These are phyloP conservation scores for Silurus lanzhouensis DNA, from an alignment of 2,797 vertebrate species.

Conservation along the genomic window DNA sequence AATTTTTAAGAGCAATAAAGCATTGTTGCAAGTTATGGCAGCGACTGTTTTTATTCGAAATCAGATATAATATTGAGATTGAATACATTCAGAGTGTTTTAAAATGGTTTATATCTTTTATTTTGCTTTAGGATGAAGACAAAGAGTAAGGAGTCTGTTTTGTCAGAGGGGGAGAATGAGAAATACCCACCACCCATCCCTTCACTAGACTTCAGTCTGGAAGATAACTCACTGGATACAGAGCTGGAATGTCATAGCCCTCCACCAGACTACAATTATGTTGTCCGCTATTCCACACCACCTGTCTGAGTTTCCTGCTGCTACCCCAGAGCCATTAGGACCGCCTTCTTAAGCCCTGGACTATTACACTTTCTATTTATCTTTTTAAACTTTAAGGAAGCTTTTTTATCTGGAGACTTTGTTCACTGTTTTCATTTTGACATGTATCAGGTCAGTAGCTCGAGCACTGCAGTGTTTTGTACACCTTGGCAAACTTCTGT, in stretches of 20 bases:
- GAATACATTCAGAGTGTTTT: background rate
- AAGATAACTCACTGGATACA: constrained; percentile 83
- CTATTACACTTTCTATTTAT: constrained; percentile 45
- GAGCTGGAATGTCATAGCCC: constrained; percentile 91
- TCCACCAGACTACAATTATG: constrained; percentile 89
- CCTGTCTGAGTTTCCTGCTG: constrained; percentile 71
- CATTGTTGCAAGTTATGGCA: constrained; percentile 43
- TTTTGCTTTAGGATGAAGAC: constrained; percentile 79
- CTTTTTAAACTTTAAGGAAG: constrained; percentile 38
- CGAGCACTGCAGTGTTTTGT: constrained; percentile 36
- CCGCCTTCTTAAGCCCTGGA: constrained; percentile 13
- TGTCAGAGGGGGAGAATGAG: constrained; percentile 78
- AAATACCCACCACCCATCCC: constrained; percentile 72
- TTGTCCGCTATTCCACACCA: constrained; percentile 88
- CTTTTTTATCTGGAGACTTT: constrained; percentile 46
- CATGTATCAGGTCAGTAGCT: constrained; percentile 13
- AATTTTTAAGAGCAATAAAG: constrained; percentile 69
- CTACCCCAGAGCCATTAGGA: constrained; percentile 4
- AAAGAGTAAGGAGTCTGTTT: constrained; percentile 88
- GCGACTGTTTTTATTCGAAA: constrained; percentile 40
- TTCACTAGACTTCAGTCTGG: constrained; percentile 82
- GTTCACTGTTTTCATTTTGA: constrained; percentile 11
- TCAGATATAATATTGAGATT: constrained; percentile 38
- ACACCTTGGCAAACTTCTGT: constrained; percentile 41
- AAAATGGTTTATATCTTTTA: constrained; percentile 11